phyloP scores from a whole-genome alignment of 2,113 vertebrate genomes.

The Hippocampus barbouri region DNA sequence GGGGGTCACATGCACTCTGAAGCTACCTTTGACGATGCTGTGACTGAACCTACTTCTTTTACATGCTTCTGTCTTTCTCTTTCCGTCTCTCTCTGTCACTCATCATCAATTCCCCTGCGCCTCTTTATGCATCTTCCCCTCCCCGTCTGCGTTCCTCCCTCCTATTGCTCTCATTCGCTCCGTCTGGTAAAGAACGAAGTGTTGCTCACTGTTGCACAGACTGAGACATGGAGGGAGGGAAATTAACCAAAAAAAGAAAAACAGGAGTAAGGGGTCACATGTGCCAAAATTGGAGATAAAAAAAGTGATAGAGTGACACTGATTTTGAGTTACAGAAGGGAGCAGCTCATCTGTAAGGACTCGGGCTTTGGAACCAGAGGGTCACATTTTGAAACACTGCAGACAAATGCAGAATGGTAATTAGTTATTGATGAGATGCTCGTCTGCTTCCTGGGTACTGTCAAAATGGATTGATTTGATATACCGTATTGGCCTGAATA shows the following conservation, averaged over 20 bases:
- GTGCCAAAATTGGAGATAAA: not conserved
- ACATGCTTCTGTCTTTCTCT: slow-evolving; percentile 11
- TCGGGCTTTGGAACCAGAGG: slow-evolving; percentile 2
- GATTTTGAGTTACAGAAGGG: slow-evolving; percentile 34
- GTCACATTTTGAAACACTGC: not conserved
- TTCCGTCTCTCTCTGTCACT: slow-evolving; percentile 34
- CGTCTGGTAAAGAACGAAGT: slow-evolving; percentile 43
- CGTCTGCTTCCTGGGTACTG: not conserved
- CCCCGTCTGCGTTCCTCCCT: slow-evolving; percentile 28
- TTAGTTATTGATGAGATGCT: not conserved
- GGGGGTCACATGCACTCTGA: slow-evolving; percentile 39
- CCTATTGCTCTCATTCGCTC: slow-evolving; percentile 43
- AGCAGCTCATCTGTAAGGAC: slow-evolving; percentile 40
- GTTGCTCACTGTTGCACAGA: slow-evolving; percentile 62
- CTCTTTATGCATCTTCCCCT: slow-evolving; percentile 55
- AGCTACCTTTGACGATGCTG: slow-evolving; percentile 63
- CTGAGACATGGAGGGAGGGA: slow-evolving; percentile 12
- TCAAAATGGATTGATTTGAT: no score
- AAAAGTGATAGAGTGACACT: not conserved
- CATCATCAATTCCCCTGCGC: slow-evolving; percentile 58
- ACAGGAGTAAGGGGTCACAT: slow-evolving; percentile 28
- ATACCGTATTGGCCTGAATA: no score
- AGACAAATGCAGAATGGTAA: not conserved
- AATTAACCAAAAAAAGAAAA: slow-evolving; percentile 5
- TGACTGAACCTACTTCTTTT: slow-evolving; percentile 57